Evolutionary conservation across 2,113 vertebrate genomes (phyloP).

Genomic region (Sclerurus mexicanus): DNA sequence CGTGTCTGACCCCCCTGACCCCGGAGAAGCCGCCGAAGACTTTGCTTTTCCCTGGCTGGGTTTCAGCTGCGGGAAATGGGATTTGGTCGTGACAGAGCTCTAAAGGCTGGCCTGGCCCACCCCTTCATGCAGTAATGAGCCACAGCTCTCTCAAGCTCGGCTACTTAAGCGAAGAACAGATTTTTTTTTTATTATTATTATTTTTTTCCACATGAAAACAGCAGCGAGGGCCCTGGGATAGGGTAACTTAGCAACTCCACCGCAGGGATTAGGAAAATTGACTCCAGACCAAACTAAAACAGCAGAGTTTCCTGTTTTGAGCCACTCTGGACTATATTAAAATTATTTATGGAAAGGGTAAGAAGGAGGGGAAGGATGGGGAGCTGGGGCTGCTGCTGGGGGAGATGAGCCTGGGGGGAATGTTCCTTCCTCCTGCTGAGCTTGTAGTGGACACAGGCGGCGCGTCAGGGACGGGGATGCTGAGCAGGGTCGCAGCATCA

Average conservation of each 20-base stretch:
- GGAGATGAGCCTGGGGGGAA: neutral
- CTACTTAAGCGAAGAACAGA: neutral
- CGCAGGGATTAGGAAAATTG: slow-evolving; percentile 62
- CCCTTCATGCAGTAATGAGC: neutral
- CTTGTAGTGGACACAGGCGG: neutral
- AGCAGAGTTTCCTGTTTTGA: slow-evolving; percentile 66
- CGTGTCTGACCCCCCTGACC: slow-evolving; percentile 47
- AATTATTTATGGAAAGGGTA: slow-evolving; percentile 62
- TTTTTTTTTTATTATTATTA: neutral
- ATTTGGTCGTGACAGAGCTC: neutral
- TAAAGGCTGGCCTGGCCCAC: neutral
- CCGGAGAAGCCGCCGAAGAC: neutral
- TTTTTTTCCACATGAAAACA: slow-evolving; percentile 51
- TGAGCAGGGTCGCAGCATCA: neutral
- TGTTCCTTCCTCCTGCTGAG: neutral
- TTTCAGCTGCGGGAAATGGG: neutral
- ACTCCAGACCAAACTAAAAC: slow-evolving; percentile 62
- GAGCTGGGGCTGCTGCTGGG: slow-evolving; percentile 5
- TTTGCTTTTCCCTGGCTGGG: neutral
- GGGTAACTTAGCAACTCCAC: slow-evolving; percentile 66
- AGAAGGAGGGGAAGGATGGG: neutral
- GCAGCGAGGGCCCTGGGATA: slow-evolving; percentile 18
- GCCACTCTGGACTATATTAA: slow-evolving; percentile 56
- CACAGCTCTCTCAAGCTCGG: neutral
- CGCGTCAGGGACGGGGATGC: accelerated